These are phyloP conservation scores for Lycodopsis pacificus DNA, from an alignment of 2,797 vertebrate species.

Conservation along the genomic window DNA sequence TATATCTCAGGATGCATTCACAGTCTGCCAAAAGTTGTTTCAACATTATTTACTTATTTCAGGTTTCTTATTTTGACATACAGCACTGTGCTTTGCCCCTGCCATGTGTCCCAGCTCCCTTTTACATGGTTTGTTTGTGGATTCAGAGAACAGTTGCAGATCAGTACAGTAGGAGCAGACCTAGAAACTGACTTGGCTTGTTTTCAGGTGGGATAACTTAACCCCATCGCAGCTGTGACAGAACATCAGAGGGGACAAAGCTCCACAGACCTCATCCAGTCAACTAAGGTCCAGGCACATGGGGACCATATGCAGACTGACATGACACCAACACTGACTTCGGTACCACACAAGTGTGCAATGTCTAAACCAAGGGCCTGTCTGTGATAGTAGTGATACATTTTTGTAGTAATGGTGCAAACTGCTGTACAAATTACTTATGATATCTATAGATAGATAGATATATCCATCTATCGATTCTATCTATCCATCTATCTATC, in stretches of 20 bases:
- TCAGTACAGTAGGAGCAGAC: conserved; percentile 46
- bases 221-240: conserved; percentile 59
- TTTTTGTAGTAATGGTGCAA: neutral
- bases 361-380: conserved; percentile 3
- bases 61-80: conserved; percentile 15
- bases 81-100: conserved; percentile 14
- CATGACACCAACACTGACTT: conserved; percentile 30
- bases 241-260: conserved; percentile 48
- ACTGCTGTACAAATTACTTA: neutral
- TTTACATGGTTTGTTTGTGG: conserved; percentile 27
- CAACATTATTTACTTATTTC: conserved; percentile 9
- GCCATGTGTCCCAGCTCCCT: conserved; percentile 23
- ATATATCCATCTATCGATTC: no score
- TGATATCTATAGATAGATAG: no score
- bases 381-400: conserved; percentile 3
- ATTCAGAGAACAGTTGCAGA: conserved; percentile 47
- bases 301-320: conserved; percentile 35
- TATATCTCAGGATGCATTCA: conserved; percentile 1
- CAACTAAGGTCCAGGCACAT: conserved; percentile 40
- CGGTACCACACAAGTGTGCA: conserved; percentile 14
- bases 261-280: conserved; percentile 40
- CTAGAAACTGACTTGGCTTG: conserved; percentile 46
- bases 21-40: conserved; percentile 12
- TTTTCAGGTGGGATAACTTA: conserved; percentile 64
- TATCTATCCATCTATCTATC: no score